phyloP scores from a whole-genome alignment of 2,888 invertebrate species.

The Folsomia manolachei region DNA sequence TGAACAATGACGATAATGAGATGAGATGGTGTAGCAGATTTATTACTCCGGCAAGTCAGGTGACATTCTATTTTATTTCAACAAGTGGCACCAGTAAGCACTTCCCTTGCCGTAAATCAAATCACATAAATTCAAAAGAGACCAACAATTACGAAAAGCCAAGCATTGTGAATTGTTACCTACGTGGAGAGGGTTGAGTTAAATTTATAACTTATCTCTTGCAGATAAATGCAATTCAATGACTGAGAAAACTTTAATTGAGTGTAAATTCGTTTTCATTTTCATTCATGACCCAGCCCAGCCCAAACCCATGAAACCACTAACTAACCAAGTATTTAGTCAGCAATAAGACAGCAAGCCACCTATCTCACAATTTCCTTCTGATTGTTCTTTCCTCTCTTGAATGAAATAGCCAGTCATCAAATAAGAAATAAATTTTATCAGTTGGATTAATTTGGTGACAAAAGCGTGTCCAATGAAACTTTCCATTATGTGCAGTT shows the following conservation, averaged over 20 bases:
- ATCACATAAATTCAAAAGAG: background rate
- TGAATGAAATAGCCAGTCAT: background rate
- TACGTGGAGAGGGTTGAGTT: background rate
- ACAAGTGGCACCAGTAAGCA: background rate
- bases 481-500: background rate
- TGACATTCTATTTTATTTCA: background rate
- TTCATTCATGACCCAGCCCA: conserved; percentile 12
- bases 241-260: background rate
- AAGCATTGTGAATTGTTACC: background rate
- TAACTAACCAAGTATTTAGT: background rate
- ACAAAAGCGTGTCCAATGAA: conserved; percentile 14
- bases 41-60: background rate
- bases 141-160: background rate
- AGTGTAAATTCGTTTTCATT: conserved; percentile 14
- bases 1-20: conserved; percentile 20
- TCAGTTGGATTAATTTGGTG: conserved; percentile 16
- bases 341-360: too few relatives aligned
- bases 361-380: background rate
- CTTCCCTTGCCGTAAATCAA: background rate
- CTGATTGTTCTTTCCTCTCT: background rate
- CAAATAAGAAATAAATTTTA: background rate
- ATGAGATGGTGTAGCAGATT: background rate
- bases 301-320: background rate
- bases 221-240: too few relatives aligned
- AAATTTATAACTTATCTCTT: too few relatives aligned